phyloP scores from a whole-genome alignment of 1,140 invertebrate genomes.

The Philaenus spumarius region DNA sequence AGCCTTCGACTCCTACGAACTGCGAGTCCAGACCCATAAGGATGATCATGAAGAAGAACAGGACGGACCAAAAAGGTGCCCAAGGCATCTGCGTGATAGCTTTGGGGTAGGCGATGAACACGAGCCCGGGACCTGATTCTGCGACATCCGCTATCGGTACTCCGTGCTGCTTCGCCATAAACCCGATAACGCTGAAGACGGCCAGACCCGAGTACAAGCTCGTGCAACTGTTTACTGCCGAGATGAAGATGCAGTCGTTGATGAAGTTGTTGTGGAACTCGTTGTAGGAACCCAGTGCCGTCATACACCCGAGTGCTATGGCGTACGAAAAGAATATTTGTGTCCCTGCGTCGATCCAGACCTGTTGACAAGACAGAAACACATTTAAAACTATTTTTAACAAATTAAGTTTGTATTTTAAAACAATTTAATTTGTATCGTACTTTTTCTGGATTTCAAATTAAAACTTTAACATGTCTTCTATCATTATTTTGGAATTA shows the following conservation, averaged over 20 bases:
- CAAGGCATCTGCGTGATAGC: constrained; percentile 27
- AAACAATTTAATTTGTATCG: too few species aligned
- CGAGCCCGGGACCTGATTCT: constrained; percentile 63
- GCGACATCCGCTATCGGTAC: constrained; percentile 47
- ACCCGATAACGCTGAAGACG: constrained; percentile 77
- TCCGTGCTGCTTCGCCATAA: constrained; percentile 58
- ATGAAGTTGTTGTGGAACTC: constrained; percentile 61
- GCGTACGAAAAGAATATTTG: constrained; percentile 70
- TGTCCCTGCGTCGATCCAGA: constrained; percentile 44
- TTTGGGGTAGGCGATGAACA: constrained; percentile 83
- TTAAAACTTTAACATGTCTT: too few species aligned
- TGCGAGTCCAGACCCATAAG: constrained; percentile 69
- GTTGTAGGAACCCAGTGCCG: constrained; percentile 69
- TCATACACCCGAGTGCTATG: constrained; percentile 60
- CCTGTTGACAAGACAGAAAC: too few species aligned
- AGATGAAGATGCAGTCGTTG: constrained; percentile 59
- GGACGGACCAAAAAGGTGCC: constrained; percentile 27
- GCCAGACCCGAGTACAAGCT: constrained; percentile 68
- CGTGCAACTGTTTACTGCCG: constrained; percentile 61
- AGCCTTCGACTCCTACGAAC: constrained; percentile 55
- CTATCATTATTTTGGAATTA: too few species aligned
- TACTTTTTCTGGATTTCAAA: too few species aligned
- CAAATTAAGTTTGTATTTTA: too few species aligned
- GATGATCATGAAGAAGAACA: constrained; percentile 82
- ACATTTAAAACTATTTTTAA: too few species aligned